Evolutionary conservation across 2,797 vertebrate species (phyloP), one percentile per base, ranked within the genome.

Genomic region (Clangula hyemalis): DNA sequence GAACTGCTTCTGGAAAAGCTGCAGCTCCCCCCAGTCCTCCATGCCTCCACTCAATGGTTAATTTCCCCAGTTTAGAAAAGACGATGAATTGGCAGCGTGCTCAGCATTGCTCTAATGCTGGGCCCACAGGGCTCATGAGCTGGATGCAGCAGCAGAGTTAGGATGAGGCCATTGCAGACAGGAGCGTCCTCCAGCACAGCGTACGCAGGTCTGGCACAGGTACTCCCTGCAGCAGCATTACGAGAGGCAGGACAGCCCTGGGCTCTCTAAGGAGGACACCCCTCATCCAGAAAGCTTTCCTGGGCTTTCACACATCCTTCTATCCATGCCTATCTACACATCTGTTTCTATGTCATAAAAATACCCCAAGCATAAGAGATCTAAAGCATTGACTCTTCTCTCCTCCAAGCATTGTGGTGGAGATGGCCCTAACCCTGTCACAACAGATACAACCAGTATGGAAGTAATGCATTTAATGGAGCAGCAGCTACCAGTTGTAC

Each of bases 81-180:
- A 39, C 18, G 53, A 27, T 38, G 71, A 74, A 64, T 60, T 9
- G 13, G 7, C 2, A 6, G 15, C 8, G 13, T 24, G 49, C 28
- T 54, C 34, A 58, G 22, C 66, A 41, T 27, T 0, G 0, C 47
- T 32, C 1, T 0, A 53, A 14, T 1, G 1, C 15, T 32, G 6
- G 27, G 6, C 10, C 28, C 28, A 24, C 43, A 28, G 28, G 39
- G 13, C 4, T 38, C 12, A 10, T 15, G n/a, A 36, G 62, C 38
- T 65, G 39, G 39, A 22, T 18, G n/a, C 49, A 62, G 38, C 41
- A 3, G 1, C 54, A 57, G 57, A 30, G 39, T 25, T 16, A 85
- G 47, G 58, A 69, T 30, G 15, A 4, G 12, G 15, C 30, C 68
- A 36, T 25, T 18, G 6, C 4, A 2, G 20, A 17, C 27, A 12